Evolutionary conservation across 2,797 vertebrate species (phyloP).

Genomic region (Lycodopsis pacificus): DNA sequence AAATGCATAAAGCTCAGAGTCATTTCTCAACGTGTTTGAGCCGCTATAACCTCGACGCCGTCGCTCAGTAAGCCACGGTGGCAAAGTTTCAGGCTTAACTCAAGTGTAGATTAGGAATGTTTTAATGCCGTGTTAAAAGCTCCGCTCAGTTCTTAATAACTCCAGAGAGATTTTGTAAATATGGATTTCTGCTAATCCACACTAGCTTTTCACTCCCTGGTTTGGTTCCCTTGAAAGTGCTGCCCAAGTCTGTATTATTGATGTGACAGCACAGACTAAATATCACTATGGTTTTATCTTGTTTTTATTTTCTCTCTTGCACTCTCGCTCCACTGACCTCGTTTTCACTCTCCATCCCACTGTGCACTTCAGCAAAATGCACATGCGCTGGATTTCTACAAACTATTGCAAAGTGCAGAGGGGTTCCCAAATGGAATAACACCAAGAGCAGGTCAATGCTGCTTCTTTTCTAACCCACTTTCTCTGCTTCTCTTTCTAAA

Average conservation of each 20-base stretch:
- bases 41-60: constrained; percentile 31
- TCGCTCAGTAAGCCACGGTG: constrained; percentile 25
- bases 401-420: constrained; percentile 38
- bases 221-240: constrained; percentile 48
- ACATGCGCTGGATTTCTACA: background rate
- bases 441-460: constrained; percentile 18
- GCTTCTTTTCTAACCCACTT: background rate
- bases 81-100: constrained; percentile 56
- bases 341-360: constrained; percentile 48
- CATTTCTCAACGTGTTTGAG: constrained; percentile 60
- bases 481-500: constrained; percentile 30
- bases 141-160: constrained; percentile 31
- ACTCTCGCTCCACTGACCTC: constrained; percentile 48
- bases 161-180: constrained; percentile 25
- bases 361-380: constrained; percentile 52
- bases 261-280: constrained; percentile 46
- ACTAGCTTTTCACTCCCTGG: constrained; percentile 6
- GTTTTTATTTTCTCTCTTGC: constrained; percentile 12
- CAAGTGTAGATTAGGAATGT: constrained; percentile 59
- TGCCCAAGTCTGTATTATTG: constrained; percentile 56
- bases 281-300: constrained; percentile 24
- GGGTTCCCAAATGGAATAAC: constrained; percentile 32
- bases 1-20: constrained; percentile 50
- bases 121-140: constrained; percentile 56
- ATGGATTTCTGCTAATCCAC: constrained; percentile 51